Evolutionary conservation across 2,797 vertebrate genomes (phyloP).

Genomic region (Hapalemur alaotrensis): DNA sequence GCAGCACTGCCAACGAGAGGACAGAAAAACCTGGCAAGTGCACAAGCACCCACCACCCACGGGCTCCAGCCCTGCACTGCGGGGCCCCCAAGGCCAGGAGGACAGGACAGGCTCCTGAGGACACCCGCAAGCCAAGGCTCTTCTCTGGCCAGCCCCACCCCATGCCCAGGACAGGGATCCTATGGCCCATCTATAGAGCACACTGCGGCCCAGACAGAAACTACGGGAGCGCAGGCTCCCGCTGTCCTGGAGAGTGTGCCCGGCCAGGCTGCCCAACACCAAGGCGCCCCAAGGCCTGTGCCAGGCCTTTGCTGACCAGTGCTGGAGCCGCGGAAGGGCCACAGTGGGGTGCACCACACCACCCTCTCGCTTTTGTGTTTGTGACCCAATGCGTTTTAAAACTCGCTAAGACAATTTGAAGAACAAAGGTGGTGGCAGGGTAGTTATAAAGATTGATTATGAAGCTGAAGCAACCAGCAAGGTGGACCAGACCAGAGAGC

Average conservation of each 20-base stretch:
- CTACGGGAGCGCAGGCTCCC: background rate
- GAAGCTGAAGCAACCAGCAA: background rate
- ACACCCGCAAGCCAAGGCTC: background rate
- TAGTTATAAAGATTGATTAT: background rate
- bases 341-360: background rate
- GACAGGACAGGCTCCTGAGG: background rate
- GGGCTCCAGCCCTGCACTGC: background rate
- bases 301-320: background rate
- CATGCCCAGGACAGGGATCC: too few species aligned
- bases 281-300: background rate
- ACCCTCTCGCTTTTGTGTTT: background rate
- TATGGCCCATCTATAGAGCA: background rate
- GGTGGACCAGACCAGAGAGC: background rate
- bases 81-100: background rate
- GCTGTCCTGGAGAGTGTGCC: background rate
- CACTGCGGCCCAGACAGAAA: background rate
- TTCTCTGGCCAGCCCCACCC: background rate
- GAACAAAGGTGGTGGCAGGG: background rate
- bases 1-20: fast-evolving
- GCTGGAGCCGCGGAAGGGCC: background rate
- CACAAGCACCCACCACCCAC: background rate
- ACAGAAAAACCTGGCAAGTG: background rate
- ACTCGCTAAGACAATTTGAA: background rate
- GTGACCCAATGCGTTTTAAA: background rate
- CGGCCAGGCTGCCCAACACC: background rate